Percentiles rank a stretch among this genome's conserved stretches.
These are phyloP conservation scores for Scaptodrosophila latifasciaeformis DNA, from an alignment of 2,888 invertebrate genomes.

Conservation along the genomic window DNA sequence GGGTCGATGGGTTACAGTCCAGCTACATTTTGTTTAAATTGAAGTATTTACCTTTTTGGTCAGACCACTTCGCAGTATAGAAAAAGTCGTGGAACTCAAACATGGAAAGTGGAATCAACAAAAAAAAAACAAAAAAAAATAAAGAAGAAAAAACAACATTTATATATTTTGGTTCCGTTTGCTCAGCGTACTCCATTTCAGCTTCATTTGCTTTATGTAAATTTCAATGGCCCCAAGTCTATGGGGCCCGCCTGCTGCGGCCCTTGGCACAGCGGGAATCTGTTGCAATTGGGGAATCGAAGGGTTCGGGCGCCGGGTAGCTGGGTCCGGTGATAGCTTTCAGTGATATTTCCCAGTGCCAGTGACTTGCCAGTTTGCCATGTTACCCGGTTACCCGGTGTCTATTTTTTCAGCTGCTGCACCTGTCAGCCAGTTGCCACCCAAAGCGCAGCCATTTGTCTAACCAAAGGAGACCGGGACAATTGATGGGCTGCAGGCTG, in stretches of 20 bases:
- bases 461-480: slow-evolving; percentile 3
- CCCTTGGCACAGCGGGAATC: not conserved
- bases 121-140: no score
- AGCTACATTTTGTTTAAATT: slow-evolving; percentile 56
- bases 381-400: slow-evolving; percentile 2
- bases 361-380: slow-evolving; percentile 40
- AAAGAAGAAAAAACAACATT: not conserved
- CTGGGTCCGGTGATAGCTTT: no score
- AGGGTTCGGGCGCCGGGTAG: no score
- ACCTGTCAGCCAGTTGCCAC: slow-evolving; percentile 51
- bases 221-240: slow-evolving; percentile 27
- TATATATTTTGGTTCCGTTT: not conserved
- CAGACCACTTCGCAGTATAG: slow-evolving; percentile 28
- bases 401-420: slow-evolving; percentile 20
- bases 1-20: no score
- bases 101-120: not conserved
- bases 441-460: slow-evolving; percentile 52
- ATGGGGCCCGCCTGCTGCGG: not conserved
- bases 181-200: slow-evolving; percentile 35
- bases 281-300: no score
- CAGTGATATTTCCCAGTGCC: not conserved
- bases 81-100: slow-evolving; percentile 7
- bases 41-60: slow-evolving; percentile 60
- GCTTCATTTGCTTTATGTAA: slow-evolving; percentile 62
- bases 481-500: not conserved